Percentiles rank a stretch among this genome's conserved stretches.
Evolutionary conservation across 2,797 vertebrate genomes (phyloP).

Genomic region (Coregonus sp.): DNA sequence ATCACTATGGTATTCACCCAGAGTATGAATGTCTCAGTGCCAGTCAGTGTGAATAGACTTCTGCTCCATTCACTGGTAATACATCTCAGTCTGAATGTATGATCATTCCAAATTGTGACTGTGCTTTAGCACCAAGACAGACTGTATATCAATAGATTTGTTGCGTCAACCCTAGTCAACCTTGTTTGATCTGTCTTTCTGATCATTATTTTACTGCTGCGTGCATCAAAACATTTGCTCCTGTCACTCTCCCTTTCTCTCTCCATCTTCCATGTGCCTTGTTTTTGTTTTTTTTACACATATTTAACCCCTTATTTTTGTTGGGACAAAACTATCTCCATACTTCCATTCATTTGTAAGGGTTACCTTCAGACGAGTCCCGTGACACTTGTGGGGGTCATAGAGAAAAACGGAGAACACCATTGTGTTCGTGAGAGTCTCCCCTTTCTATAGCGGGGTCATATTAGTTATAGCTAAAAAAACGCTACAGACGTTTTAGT

Average conservation of each 20-base stretch:
- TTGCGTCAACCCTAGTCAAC: slow-evolving; percentile 67
- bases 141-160: slow-evolving; percentile 66
- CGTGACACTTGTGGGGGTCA: too few relatives aligned
- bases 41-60: slow-evolving; percentile 33
- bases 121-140: slow-evolving; percentile 36
- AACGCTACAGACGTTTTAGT: too few relatives aligned
- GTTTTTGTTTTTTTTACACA: slow-evolving; percentile 6
- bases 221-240: background rate
- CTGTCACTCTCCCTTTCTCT: slow-evolving; percentile 14
- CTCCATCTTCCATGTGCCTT: background rate
- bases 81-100: slow-evolving; percentile 54
- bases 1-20: background rate
- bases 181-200: slow-evolving; percentile 55
- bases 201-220: slow-evolving; percentile 45
- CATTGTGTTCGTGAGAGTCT: too few relatives aligned
- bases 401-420: too few relatives aligned
- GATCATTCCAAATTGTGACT: slow-evolving; percentile 60
- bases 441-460: too few relatives aligned
- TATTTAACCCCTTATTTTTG: too few relatives aligned
- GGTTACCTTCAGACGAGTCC: too few relatives aligned
- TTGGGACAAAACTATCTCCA: too few relatives aligned
- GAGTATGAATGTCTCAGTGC: background rate
- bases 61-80: slow-evolving; percentile 44
- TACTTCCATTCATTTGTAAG: too few relatives aligned
- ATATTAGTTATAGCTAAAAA: too few relatives aligned